Conservation (phyloP, 30 jellyfish, hydroid and myxozoan species). For the Cassiopea andromeda region DNA sequence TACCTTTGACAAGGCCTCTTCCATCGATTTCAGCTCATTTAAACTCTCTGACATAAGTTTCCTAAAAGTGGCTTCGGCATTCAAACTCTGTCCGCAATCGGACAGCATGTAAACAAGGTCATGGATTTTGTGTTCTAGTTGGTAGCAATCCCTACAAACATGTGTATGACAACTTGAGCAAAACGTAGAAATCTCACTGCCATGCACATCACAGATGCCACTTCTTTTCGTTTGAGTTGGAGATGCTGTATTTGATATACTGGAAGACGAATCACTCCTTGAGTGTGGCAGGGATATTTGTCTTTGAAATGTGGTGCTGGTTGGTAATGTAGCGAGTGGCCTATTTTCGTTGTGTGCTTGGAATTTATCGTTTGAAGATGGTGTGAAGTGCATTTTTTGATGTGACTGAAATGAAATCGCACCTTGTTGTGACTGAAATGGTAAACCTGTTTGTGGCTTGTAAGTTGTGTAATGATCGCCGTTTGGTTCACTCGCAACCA, state of each 20-base stretch:
- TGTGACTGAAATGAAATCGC: conserved; percentile 38
- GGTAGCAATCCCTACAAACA: conserved; percentile 91
- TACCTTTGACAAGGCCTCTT: conserved; percentile 76
- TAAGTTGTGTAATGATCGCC: conserved; percentile 20
- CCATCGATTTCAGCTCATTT: conserved; percentile 83
- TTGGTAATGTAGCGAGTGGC: conserved; percentile 40
- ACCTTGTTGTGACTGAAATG: conserved; percentile 43
- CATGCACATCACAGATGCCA: conserved; percentile 83
- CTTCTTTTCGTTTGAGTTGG: conserved; percentile 39
- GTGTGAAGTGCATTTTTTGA: conserved; percentile 13
- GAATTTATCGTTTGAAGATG: conserved; percentile 24
- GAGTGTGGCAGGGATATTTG: conserved; percentile 58
- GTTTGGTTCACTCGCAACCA: conserved; percentile 51
- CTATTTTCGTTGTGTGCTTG: conserved; percentile 19
- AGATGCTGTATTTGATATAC: conserved; percentile 18
- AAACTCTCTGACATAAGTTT: conserved; percentile 83
- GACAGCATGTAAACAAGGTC: conserved; percentile 64
- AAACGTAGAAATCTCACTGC: conserved; percentile 70
- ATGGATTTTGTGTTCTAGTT: conserved; percentile 85
- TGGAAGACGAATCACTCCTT: conserved; percentile 59
- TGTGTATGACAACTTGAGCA: conserved; percentile 82
- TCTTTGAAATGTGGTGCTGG: conserved; percentile 51
- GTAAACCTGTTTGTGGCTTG: conserved; percentile 38
- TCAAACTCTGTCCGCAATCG: conserved; percentile 57
- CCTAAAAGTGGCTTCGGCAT: conserved; percentile 50